Evolutionary conservation across 2,888 invertebrate genomes (phyloP).

Genomic region (Villa cingulata): DNA sequence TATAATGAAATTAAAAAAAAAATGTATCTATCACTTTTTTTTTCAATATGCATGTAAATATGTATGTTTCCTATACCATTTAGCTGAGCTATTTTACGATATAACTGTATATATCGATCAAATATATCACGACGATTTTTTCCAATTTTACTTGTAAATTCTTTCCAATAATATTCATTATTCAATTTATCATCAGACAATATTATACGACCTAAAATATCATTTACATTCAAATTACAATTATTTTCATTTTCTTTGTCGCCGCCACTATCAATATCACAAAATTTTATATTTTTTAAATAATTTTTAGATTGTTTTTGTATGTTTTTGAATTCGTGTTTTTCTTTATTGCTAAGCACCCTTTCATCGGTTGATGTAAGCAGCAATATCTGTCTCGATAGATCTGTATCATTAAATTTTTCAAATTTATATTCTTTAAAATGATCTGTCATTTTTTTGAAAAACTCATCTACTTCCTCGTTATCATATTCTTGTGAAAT

Average conservation of each 20-base stretch:
- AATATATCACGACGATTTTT: constrained; percentile 39
- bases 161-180: constrained; percentile 57
- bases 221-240: constrained; percentile 46
- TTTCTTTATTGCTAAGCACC: constrained; percentile 48
- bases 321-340: constrained; percentile 42
- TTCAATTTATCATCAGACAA: constrained; percentile 48
- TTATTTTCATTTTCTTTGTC: constrained; percentile 42
- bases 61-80: constrained; percentile 39
- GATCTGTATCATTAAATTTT: constrained; percentile 48
- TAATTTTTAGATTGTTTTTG: constrained; percentile 57
- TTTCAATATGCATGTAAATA: not conserved
- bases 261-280: constrained; percentile 41
- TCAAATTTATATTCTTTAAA: constrained; percentile 48
- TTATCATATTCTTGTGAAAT: not conserved
- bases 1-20: constrained; percentile 21
- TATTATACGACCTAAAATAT: constrained; percentile 46
- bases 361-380: constrained; percentile 48
- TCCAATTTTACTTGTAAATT: constrained; percentile 58
- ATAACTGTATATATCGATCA: constrained; percentile 45
- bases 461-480: not conserved
- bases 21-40: not conserved
- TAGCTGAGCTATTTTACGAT: constrained; percentile 50
- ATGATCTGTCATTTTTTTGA: constrained; percentile 4
- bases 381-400: constrained; percentile 56
- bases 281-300: constrained; percentile 53